A percentile compares a stretch with the other conserved stretches of the same genome.
These are phyloP conservation scores for Amniataba percoides DNA, from an alignment of 2,797 vertebrate species.

Conservation along the genomic window DNA sequence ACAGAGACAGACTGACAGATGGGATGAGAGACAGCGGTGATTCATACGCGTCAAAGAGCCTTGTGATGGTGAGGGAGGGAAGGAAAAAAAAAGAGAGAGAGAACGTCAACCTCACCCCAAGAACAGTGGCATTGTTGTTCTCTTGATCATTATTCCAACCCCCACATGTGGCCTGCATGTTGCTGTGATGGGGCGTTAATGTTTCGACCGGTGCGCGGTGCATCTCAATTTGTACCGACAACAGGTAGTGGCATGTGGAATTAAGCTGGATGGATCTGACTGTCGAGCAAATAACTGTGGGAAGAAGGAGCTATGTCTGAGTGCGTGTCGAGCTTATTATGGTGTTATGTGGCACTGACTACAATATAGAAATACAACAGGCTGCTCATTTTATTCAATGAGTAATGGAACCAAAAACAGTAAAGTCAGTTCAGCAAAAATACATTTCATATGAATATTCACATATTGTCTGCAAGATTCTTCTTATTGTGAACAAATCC, in stretches of 20 bases:
- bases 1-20: conserved; percentile 66
- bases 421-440: not conserved
- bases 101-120: conserved; percentile 54
- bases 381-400: not conserved
- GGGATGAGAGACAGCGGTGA: conserved; percentile 64
- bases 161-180: conserved; percentile 62
- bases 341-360: not conserved
- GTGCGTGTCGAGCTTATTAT: conserved; percentile 26
- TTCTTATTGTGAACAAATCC: not conserved
- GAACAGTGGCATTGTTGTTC: conserved; percentile 72
- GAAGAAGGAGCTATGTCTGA: not conserved
- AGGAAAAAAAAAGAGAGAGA: not conserved
- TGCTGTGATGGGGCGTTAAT: conserved; percentile 49
- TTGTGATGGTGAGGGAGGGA: conserved; percentile 48
- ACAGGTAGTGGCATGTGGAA: conserved; percentile 17
- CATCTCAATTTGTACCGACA: conserved; percentile 54
- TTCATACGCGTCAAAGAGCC: conserved; percentile 69
- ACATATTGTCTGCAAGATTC: not conserved
- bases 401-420: not conserved
- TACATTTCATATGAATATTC: not conserved
- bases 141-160: conserved; percentile 70
- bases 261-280: conserved; percentile 26
- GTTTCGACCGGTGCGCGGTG: conserved; percentile 54
- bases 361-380: conserved; percentile 3
- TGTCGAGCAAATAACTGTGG: conserved; percentile 17